A percentile compares a stretch with the other conserved stretches of the same genome.
Conservation (phyloP, 2,888 invertebrate species). For the Melangyna quadrimaculata region DNA sequence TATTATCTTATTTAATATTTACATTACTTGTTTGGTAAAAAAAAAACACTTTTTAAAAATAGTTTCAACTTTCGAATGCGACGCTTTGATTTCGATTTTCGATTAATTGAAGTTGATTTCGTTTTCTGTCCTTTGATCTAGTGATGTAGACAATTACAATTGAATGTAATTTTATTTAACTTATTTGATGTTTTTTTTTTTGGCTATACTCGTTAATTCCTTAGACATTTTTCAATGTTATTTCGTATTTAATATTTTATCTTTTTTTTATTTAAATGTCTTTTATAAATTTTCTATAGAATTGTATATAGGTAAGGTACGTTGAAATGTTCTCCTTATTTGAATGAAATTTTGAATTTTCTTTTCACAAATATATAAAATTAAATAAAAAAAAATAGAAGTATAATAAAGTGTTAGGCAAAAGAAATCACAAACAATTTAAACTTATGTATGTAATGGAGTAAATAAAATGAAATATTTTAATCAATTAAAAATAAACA, state of each 20-base stretch:
- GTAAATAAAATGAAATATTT: conserved; percentile 59
- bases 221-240: conserved; percentile 52
- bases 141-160: conserved; percentile 79
- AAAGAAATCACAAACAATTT: conserved; percentile 34
- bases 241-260: conserved; percentile 53
- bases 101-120: conserved; percentile 30
- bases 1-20: conserved; percentile 27
- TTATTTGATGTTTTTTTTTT: conserved; percentile 42
- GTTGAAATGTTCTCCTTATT: conserved; percentile 42
- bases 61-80: not conserved
- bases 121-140: conserved; percentile 77
- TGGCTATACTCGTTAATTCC: conserved; percentile 22
- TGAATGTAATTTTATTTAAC: conserved; percentile 54
- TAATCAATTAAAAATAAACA: conserved; percentile 33
- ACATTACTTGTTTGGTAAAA: conserved; percentile 30
- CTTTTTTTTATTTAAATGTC: not conserved
- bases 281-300: conserved; percentile 23
- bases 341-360: conserved; percentile 29
- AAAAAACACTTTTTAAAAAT: conserved; percentile 20
- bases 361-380: conserved; percentile 31
- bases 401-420: conserved; percentile 30
- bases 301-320: conserved; percentile 59
- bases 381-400: conserved; percentile 43
- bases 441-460: conserved; percentile 55
- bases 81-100: conserved; percentile 2